Conservation (phyloP, 2,797 vertebrate genomes). For the Poeciliopsis infans region DNA sequence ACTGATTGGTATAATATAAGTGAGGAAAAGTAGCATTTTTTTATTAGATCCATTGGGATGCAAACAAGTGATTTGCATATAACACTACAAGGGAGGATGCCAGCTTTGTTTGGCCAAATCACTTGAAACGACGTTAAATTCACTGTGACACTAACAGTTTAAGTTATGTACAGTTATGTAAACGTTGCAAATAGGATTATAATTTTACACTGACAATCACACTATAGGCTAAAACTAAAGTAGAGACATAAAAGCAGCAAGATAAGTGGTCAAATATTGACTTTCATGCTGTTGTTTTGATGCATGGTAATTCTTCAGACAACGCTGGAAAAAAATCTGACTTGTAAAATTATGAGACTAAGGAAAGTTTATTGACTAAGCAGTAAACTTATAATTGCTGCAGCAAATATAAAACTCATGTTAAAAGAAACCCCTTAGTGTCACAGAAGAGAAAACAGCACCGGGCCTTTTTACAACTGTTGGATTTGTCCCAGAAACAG, state of each 20-base stretch:
- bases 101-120: constrained; percentile 50
- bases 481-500: constrained; percentile 60
- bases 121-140: constrained; percentile 47
- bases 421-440: constrained; percentile 37
- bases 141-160: constrained; percentile 38
- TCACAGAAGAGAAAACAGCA: constrained; percentile 45
- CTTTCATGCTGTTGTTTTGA: constrained; percentile 16
- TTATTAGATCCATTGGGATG: constrained; percentile 13
- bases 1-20: constrained; percentile 11
- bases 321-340: constrained; percentile 4
- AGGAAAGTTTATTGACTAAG: constrained; percentile 20
- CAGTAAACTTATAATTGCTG: constrained; percentile 46
- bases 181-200: constrained; percentile 55
- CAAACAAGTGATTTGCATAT: constrained; percentile 50
- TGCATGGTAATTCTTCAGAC: not conserved
- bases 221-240: constrained; percentile 12
- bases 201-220: constrained; percentile 43
- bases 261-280: not conserved
- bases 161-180: constrained; percentile 52
- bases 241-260: not conserved
- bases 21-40: constrained; percentile 34
- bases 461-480: constrained; percentile 35
- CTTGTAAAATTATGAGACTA: not conserved
- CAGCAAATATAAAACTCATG: constrained; percentile 30
- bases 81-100: constrained; percentile 39